These are phyloP conservation scores for Leucozona laternaria DNA, from an alignment of 2,888 invertebrate species.

Conservation along the genomic window DNA sequence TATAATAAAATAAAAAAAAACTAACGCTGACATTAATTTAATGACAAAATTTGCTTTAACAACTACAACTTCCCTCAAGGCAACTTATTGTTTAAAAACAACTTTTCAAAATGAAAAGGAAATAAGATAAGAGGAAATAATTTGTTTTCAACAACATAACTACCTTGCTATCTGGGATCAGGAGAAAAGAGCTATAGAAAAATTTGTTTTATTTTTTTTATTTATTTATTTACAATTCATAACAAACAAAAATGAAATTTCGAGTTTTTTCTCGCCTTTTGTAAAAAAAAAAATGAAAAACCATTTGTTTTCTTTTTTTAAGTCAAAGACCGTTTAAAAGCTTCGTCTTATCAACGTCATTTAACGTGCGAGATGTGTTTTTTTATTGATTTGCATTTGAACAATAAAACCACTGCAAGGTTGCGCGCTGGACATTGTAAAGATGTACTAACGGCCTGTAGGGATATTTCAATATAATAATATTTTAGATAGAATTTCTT, in stretches of 20 bases:
- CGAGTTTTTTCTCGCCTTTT: slow-evolving; percentile 15
- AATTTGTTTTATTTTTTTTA: slow-evolving; percentile 61
- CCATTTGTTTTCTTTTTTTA: background rate
- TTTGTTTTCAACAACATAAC: slow-evolving; percentile 76
- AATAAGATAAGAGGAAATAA: slow-evolving; percentile 39
- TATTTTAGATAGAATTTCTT: slow-evolving; percentile 44
- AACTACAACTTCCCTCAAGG: slow-evolving; percentile 35
- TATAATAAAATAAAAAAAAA: slow-evolving; percentile 45
- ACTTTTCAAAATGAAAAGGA: slow-evolving; percentile 21
- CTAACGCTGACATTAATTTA: slow-evolving; percentile 38
- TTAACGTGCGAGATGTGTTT: background rate
- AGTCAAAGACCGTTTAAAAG: background rate
- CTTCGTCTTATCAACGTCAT: background rate
- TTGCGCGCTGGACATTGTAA: background rate
- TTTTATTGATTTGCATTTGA: slow-evolving; percentile 8
- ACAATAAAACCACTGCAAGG: slow-evolving; percentile 7
- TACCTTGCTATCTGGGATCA: slow-evolving; percentile 84
- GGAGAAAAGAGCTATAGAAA: slow-evolving; percentile 83
- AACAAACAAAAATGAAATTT: slow-evolving; percentile 7
- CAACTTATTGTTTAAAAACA: slow-evolving; percentile 41
- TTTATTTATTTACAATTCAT: slow-evolving; percentile 42
- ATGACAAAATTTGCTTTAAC: slow-evolving; percentile 46
- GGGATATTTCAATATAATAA: slow-evolving; percentile 38
- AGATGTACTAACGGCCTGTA: slow-evolving; percentile 11
- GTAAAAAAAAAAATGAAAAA: slow-evolving; percentile 21